Evolutionary conservation across 2,113 vertebrate species (phyloP), one percentile per base, ranked within the genome.

Genomic region (Brachirus orientalis): DNA sequence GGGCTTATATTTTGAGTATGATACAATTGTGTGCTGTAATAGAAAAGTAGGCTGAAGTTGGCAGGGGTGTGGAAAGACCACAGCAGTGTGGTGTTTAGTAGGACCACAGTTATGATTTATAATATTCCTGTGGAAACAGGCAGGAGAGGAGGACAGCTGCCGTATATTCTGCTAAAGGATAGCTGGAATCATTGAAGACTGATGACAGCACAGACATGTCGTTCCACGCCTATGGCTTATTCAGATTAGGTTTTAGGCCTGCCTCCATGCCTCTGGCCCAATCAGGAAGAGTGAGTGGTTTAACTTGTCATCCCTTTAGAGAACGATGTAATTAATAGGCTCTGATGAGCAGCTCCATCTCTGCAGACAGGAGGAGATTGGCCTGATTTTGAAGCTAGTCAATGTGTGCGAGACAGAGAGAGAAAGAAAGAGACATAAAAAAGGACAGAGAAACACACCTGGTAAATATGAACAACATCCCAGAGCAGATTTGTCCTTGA

Each of bases 271-370:
- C 61, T 75, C 69, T 59, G 63, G 88, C 62, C 72, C 69, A 64
- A 81, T 79, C 76, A 72, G 78, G 63, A 83, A 80, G 63, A 79
- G 73, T 62, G 51, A 75, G 72, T 83, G 79, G 85, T 82, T 90
- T 86, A 89, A 85, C 80, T 84, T 86, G 81, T 88, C 90, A 89
- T 89, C 77, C 88, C 85, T 88, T 90, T 56, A 69, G 90, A 89
- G 80, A 89, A 84, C 71, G 53, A 71, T 89, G 88, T 90, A 90
- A 90, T 91, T 88, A 90, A 91, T 76, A 66, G 75, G 66, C 87
- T 82, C 82, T 86, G 88, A 86, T 91, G 86, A 90, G 88, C 67
- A 81, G 81, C 83, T 90, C 84, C 86, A 75, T 81, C 86, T 80
- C 80, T 50, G 67, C 75, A 80, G 77, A 89, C 74, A 77, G 62